Conservation (phyloP, 2,113 vertebrate genomes). For the Gavialis gangeticus region DNA sequence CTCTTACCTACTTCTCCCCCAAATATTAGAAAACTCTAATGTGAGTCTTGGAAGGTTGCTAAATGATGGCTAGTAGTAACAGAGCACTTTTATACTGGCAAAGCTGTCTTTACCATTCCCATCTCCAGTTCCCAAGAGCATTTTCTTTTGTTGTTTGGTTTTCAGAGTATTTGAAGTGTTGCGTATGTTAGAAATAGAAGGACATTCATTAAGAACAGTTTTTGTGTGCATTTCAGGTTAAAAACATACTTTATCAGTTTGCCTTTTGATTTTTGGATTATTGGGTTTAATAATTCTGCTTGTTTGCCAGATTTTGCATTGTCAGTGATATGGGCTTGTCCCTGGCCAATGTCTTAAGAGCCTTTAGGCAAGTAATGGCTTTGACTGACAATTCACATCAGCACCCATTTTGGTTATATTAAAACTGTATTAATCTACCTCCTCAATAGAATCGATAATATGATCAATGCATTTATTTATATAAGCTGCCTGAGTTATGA, state of each 20-base stretch:
- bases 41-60: not conserved
- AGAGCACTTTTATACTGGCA: not conserved
- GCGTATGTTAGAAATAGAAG: not conserved
- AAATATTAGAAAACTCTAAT: not conserved
- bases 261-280: not conserved
- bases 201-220: not conserved
- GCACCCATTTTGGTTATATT: not conserved
- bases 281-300: not conserved
- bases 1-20: rapidly evolving
- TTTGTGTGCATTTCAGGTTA: not conserved
- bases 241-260: not conserved
- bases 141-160: not conserved
- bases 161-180: not conserved
- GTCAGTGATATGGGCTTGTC: not conserved
- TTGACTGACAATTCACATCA: not conserved
- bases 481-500: conserved; percentile 31
- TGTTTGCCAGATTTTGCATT: not conserved
- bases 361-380: conserved; percentile 7
- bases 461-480: conserved; percentile 27
- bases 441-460: not conserved
- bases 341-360: not conserved
- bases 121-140: not conserved
- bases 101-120: not conserved
- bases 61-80: not conserved
- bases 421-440: not conserved